A percentile compares a stretch with the other conserved stretches of the same genome.
phyloP scores from a whole-genome alignment of 2,888 invertebrate genomes.

The Apamea crenata region DNA sequence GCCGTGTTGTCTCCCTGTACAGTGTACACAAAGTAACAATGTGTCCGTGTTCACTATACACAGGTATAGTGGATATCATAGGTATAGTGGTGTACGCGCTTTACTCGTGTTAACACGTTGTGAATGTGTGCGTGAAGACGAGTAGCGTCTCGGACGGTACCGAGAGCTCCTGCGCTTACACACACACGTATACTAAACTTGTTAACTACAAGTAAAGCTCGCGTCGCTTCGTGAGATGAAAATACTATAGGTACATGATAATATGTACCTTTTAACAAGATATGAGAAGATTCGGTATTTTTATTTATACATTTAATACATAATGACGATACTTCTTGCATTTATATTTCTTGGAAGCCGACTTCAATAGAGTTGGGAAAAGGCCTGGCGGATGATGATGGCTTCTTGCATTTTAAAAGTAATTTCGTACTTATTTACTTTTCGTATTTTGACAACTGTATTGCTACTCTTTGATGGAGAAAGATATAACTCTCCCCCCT shows the following conservation, averaged over 20 bases:
- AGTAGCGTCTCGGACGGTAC: too few relatives aligned
- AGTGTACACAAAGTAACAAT: conserved; percentile 25
- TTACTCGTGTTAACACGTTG: neutral
- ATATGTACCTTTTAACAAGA: neutral
- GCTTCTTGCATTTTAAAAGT: neutral
- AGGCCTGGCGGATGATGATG: too few relatives aligned
- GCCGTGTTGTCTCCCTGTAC: conserved; percentile 5
- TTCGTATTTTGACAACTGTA: neutral
- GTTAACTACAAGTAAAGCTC: too few relatives aligned
- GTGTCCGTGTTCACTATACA: neutral
- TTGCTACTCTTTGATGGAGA: neutral
- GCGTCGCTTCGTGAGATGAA: too few relatives aligned
- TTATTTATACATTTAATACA: neutral
- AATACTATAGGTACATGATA: neutral
- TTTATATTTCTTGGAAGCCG: too few relatives aligned
- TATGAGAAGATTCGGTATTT: neutral
- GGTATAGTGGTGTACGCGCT: too few relatives aligned
- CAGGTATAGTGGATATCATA: too few relatives aligned
- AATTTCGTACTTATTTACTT: neutral
- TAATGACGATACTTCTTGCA: neutral
- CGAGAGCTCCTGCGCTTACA: too few relatives aligned
- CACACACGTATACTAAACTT: too few relatives aligned
- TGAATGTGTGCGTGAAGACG: neutral
- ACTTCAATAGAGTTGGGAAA: too few relatives aligned
- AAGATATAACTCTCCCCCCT: neutral